Evolutionary conservation across 2,888 invertebrate genomes (phyloP).

Genomic region (Rhagium mordax): DNA sequence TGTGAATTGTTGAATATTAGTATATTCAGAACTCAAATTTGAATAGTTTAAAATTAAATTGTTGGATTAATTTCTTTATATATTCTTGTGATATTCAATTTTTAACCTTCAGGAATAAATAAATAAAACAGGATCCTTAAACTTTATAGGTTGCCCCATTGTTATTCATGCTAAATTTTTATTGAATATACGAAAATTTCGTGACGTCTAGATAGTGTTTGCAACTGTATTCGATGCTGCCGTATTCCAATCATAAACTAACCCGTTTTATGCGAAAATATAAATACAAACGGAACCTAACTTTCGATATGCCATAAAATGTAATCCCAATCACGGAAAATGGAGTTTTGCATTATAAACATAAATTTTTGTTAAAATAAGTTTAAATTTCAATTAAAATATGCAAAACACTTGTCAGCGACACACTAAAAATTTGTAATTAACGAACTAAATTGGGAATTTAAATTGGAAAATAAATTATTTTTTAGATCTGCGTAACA

Average conservation of each 20-base stretch:
- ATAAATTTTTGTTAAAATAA: conserved; percentile 24
- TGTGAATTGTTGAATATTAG: too few relatives aligned
- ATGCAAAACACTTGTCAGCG: conserved; percentile 30
- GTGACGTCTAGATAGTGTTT: not conserved
- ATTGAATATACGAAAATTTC: not conserved
- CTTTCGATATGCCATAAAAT: conserved; percentile 14
- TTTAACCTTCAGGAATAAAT: not conserved
- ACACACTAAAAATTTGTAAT: conserved; percentile 31
- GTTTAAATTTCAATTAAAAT: conserved; percentile 37
- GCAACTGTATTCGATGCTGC: not conserved
- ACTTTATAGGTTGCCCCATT: not conserved
- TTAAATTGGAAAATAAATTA: conserved; percentile 26
- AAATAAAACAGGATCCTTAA: not conserved
- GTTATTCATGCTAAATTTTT: not conserved
- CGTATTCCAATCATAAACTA: not conserved
- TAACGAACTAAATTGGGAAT: conserved; percentile 28
- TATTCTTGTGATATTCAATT: too few relatives aligned
- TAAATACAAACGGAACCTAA: conserved; percentile 2
- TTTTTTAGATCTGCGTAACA: not conserved
- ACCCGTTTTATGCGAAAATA: conserved; percentile 4
- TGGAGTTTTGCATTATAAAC: conserved; percentile 17
- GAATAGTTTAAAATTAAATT: too few relatives aligned
- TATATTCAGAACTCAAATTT: too few relatives aligned
- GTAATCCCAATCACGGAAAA: conserved; percentile 10
- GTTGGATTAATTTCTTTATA: too few relatives aligned